Evolutionary conservation across 1,140 invertebrate species (phyloP).

Genomic region (Prorops nasuta): DNA sequence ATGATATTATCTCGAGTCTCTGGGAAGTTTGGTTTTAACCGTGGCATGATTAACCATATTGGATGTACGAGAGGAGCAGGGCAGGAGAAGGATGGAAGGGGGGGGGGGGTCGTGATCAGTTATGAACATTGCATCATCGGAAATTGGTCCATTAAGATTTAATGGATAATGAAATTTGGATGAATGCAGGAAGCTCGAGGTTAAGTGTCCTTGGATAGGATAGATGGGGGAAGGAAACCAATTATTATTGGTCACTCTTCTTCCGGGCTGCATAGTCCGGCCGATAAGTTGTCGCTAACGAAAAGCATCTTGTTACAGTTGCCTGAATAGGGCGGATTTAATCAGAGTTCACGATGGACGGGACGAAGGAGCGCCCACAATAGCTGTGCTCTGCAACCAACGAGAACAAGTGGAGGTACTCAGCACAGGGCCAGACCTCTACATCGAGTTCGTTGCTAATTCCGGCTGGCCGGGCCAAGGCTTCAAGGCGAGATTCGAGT

Average conservation of each 20-base stretch:
- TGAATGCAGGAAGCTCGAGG: too few relatives aligned
- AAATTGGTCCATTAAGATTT: neutral
- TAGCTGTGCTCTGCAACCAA: slow-evolving; percentile 79
- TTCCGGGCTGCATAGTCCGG: neutral
- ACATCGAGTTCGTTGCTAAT: slow-evolving; percentile 80
- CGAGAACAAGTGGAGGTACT: slow-evolving; percentile 73
- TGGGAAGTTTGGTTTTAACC: too few relatives aligned
- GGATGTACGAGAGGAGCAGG: too few relatives aligned
- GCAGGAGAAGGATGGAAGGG: too few relatives aligned
- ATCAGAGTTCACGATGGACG: slow-evolving; percentile 77
- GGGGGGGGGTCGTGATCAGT: neutral
- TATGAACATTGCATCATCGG: neutral
- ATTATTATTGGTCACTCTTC: neutral
- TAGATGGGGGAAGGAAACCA: neutral
- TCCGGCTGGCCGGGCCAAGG: slow-evolving; percentile 79
- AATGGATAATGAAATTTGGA: too few relatives aligned
- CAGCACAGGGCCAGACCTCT: slow-evolving; percentile 75
- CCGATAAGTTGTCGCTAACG: slow-evolving; percentile 29
- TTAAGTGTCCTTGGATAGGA: neutral
- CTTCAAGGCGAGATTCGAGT: slow-evolving; percentile 81
- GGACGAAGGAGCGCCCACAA: slow-evolving; percentile 65
- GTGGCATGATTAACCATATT: too few relatives aligned
- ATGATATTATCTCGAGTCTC: too few relatives aligned
- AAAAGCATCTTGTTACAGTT: slow-evolving; percentile 62
- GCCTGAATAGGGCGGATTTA: slow-evolving; percentile 76